phyloP scores from a whole-genome alignment of 1,140 invertebrate genomes.

The Neuroterus valhalla region DNA sequence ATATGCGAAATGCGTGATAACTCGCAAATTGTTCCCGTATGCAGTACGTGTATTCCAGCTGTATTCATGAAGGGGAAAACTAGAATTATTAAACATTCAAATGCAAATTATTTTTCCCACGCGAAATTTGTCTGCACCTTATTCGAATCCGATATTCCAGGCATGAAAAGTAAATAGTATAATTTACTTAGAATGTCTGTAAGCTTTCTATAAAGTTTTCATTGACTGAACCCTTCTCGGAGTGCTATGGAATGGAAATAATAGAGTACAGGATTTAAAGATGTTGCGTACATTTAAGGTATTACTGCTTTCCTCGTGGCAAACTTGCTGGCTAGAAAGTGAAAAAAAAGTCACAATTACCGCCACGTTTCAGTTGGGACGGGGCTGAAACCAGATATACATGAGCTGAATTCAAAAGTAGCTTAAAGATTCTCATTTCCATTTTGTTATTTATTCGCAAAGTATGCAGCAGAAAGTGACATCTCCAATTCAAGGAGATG shows the following conservation, averaged over 20 bases:
- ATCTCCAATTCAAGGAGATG: not conserved
- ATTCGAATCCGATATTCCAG: too few species aligned
- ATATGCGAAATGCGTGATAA: too few species aligned
- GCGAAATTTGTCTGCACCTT: too few species aligned
- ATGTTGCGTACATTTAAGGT: conserved; percentile 3
- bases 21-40: too few species aligned
- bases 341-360: conserved; percentile 34
- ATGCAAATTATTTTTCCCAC: too few species aligned
- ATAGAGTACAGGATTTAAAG: not conserved
- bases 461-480: not conserved
- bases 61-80: too few species aligned
- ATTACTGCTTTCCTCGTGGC: not conserved
- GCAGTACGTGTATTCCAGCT: too few species aligned
- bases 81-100: too few species aligned
- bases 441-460: not conserved
- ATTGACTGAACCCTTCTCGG: too few species aligned
- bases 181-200: too few species aligned
- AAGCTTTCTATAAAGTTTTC: too few species aligned
- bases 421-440: not conserved
- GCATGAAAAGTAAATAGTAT: too few species aligned
- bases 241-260: not conserved
- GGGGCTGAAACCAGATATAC: not conserved
- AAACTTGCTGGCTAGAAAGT: not conserved
- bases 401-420: conserved; percentile 10
- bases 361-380: conserved; percentile 19